Conservation (phyloP, 2,797 vertebrate genomes). For the Danio aesculapii region DNA sequence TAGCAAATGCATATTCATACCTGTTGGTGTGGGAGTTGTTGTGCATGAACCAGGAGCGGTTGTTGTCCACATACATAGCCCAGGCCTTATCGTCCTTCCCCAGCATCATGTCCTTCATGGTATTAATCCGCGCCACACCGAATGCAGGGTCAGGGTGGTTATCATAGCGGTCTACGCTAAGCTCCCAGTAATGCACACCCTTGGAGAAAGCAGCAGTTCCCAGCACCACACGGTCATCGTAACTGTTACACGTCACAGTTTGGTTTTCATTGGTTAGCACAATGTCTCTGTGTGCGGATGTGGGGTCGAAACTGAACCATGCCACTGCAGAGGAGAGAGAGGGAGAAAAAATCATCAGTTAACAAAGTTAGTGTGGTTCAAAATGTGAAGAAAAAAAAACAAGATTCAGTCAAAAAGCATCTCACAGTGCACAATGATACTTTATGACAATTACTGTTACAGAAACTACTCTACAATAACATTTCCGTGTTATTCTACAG, state of each 20-base stretch:
- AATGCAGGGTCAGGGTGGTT: slow-evolving; percentile 98
- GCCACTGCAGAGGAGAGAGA: slow-evolving; percentile 82
- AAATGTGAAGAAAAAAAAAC: no score
- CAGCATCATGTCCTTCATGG: slow-evolving; percentile 94
- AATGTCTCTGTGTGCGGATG: slow-evolving; percentile 94
- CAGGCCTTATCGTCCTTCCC: slow-evolving; percentile 93
- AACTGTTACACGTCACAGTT: slow-evolving; percentile 94
- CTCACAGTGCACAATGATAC: no score
- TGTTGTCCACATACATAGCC: slow-evolving; percentile 97
- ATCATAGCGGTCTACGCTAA: slow-evolving; percentile 93
- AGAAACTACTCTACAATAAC: no score
- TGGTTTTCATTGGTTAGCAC: slow-evolving; percentile 94
- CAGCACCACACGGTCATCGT: slow-evolving; percentile 95
- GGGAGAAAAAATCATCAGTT: background rate
- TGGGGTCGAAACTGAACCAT: slow-evolving; percentile 96
- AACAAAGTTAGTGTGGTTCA: background rate
- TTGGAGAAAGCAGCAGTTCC: slow-evolving; percentile 97
- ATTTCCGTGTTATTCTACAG: no score
- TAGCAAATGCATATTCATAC: slow-evolving; percentile 64
- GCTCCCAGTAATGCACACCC: slow-evolving; percentile 95
- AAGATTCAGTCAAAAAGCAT: no score
- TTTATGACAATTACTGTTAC: no score
- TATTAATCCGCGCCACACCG: slow-evolving; percentile 93
- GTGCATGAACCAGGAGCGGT: slow-evolving; percentile 94
- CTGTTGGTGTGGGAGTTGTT: slow-evolving; percentile 91